These are phyloP conservation scores for Galleria mellonella DNA, from an alignment of 1,140 invertebrate genomes.

Conservation along the genomic window DNA sequence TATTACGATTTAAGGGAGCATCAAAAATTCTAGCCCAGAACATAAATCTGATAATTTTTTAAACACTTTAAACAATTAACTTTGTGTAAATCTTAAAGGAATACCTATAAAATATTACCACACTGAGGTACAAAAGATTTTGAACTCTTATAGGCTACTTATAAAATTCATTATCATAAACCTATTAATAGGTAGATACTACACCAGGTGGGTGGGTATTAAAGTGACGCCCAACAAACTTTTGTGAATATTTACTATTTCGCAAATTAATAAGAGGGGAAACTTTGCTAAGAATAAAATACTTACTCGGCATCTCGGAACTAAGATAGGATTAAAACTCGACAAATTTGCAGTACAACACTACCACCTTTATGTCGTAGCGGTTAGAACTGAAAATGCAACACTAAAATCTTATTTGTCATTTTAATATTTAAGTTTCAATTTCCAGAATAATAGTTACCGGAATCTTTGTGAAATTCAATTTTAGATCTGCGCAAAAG, in stretches of 20 bases:
- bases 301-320: not conserved
- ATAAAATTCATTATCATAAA: too few species aligned
- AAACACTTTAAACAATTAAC: too few species aligned
- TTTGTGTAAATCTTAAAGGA: too few species aligned
- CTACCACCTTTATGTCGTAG: not conserved
- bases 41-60: too few species aligned
- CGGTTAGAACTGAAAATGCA: not conserved
- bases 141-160: too few species aligned
- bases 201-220: too few species aligned
- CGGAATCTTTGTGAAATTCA: conserved; percentile 18
- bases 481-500: conserved; percentile 17
- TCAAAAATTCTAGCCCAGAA: too few species aligned
- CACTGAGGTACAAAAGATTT: too few species aligned
- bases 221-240: too few species aligned
- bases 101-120: too few species aligned
- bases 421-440: conserved; percentile 12
- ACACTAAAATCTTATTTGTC: not conserved
- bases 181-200: too few species aligned
- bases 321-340: conserved; percentile 3
- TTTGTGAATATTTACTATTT: conserved; percentile 2
- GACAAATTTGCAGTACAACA: not conserved
- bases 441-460: conserved; percentile 15
- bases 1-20: too few species aligned
- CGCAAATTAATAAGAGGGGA: not conserved
- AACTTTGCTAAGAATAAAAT: conserved; percentile 1